These are phyloP conservation scores for Chrysolina oricalcia DNA, from an alignment of 2,888 invertebrate genomes.

Conservation along the genomic window DNA sequence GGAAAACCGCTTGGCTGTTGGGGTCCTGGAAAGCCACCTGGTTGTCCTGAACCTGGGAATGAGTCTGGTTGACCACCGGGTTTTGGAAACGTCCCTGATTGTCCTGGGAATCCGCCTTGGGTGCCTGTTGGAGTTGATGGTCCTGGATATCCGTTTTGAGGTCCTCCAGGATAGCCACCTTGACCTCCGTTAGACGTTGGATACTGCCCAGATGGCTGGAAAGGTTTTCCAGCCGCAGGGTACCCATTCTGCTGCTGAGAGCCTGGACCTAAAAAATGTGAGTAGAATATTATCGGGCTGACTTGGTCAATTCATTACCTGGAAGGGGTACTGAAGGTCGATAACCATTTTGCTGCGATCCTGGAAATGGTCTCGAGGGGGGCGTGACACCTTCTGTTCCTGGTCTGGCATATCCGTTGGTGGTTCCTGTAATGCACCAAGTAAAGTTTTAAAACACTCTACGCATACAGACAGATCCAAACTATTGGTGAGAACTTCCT, in stretches of 20 bases:
- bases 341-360: slow-evolving; percentile 42
- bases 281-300: neutral
- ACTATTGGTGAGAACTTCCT: too few relatives aligned
- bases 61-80: slow-evolving; percentile 1
- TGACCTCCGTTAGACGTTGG: neutral
- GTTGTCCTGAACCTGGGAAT: slow-evolving; percentile 46
- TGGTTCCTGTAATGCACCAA: slow-evolving; percentile 28
- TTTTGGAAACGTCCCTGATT: neutral
- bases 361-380: neutral
- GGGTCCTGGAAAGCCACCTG: slow-evolving; percentile 50
- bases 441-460: too few relatives aligned
- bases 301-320: neutral
- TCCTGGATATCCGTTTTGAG: slow-evolving; percentile 60
- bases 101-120: slow-evolving; percentile 23
- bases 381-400: slow-evolving; percentile 35
- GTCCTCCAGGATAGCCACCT: slow-evolving; percentile 5
- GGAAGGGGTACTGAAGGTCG: slow-evolving; percentile 42
- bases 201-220: slow-evolving; percentile 8
- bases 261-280: neutral
- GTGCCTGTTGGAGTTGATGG: slow-evolving; percentile 47
- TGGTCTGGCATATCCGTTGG: slow-evolving; percentile 28
- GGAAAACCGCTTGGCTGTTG: slow-evolving; percentile 58
- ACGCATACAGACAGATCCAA: too few relatives aligned
- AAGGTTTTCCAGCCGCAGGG: slow-evolving; percentile 24
- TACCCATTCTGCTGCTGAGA: slow-evolving; percentile 12